Conservation (phyloP, 2,113 vertebrate species). For the Perca fluviatilis region DNA sequence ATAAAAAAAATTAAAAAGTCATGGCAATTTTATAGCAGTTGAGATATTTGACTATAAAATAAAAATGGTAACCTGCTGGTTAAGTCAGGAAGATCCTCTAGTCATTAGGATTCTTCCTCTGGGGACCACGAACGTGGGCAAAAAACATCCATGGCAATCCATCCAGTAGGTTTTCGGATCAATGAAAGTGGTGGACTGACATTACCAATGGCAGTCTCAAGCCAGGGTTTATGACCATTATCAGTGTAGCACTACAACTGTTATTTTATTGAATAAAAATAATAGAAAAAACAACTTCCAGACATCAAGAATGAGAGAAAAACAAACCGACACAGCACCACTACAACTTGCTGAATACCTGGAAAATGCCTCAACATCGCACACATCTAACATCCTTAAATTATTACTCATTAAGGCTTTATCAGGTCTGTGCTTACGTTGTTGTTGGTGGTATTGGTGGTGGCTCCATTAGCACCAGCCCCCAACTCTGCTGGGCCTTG, state of each 20-base stretch:
- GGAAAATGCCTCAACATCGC: background rate
- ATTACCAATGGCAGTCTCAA: background rate
- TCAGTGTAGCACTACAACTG: background rate
- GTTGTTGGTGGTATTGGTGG: slow-evolving; percentile 45
- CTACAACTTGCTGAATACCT: background rate
- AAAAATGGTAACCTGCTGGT: background rate
- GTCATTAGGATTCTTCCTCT: background rate
- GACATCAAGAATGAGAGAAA: background rate
- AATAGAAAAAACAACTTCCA: background rate
- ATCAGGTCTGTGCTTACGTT: slow-evolving; percentile 62
- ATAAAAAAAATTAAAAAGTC: too few relatives aligned
- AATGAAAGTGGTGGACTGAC: background rate
- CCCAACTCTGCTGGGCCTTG: slow-evolving; percentile 75
- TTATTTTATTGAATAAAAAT: background rate
- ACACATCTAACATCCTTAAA: background rate
- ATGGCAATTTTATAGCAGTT: background rate
- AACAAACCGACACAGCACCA: background rate
- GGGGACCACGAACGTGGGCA: background rate
- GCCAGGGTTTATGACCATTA: background rate
- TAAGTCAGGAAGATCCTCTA: background rate
- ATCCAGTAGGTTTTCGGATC: background rate
- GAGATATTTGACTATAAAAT: too few relatives aligned
- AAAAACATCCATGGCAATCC: background rate
- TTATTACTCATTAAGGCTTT: background rate
- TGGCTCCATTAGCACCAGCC: slow-evolving; percentile 61